phyloP scores from a whole-genome alignment of 2,797 vertebrate genomes.

The Apodemus agrarius region DNA sequence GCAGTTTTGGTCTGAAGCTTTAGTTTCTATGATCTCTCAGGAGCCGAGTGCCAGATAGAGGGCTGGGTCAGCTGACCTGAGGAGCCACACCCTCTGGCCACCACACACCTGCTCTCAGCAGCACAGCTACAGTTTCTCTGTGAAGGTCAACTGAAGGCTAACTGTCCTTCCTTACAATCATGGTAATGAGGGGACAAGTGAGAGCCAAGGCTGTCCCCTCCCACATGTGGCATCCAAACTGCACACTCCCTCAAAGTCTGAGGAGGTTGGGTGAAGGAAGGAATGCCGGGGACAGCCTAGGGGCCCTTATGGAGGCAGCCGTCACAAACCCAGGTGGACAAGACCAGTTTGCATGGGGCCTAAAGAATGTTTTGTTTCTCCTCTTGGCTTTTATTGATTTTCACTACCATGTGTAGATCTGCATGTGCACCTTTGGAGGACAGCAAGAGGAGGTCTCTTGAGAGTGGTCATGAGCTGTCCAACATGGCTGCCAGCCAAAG shows the following conservation, averaged over 20 bases:
- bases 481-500: background rate
- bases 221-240: background rate
- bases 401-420: background rate
- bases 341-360: background rate
- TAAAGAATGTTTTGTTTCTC: background rate
- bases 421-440: background rate
- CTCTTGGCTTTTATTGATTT: background rate
- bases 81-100: accelerated
- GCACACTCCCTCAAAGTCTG: background rate
- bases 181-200: background rate
- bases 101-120: background rate
- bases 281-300: background rate
- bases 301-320: background rate
- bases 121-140: background rate
- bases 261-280: background rate
- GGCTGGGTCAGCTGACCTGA: background rate
- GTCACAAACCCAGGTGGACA: background rate
- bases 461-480: background rate
- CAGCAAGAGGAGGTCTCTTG: background rate
- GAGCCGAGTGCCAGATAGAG: background rate
- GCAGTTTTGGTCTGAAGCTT: background rate
- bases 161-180: background rate
- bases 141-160: background rate
- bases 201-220: background rate
- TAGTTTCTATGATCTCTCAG: background rate